Percentiles rank a stretch among this genome's conserved stretches.
These are phyloP conservation scores for Cyclura pinguis DNA, from an alignment of 2,797 vertebrate species.

Conservation along the genomic window DNA sequence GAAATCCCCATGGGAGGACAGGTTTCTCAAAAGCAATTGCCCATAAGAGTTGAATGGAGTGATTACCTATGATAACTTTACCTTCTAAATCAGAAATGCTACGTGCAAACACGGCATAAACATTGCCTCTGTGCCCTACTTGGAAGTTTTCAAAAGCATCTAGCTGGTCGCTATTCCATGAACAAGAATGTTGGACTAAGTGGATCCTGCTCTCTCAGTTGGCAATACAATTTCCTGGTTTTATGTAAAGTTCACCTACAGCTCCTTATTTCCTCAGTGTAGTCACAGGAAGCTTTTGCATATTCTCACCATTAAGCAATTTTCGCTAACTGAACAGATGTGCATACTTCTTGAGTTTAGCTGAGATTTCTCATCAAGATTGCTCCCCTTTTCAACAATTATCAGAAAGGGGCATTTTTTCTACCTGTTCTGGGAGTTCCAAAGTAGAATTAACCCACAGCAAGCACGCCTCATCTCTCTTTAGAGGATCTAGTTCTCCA, in stretches of 20 bases:
- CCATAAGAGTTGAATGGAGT: neutral
- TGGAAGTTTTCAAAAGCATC: neutral
- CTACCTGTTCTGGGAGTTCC: neutral
- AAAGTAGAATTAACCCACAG: neutral
- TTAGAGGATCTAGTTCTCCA: neutral
- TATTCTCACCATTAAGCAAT: neutral
- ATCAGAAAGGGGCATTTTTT: neutral
- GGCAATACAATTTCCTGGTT: neutral
- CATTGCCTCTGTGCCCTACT: neutral
- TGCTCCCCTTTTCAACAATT: neutral
- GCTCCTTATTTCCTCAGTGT: neutral
- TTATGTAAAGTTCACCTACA: neutral
- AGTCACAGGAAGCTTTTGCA: neutral
- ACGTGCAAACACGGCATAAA: neutral
- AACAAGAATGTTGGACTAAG: neutral
- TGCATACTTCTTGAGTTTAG: neutral
- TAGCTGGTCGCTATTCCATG: neutral
- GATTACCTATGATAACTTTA: neutral
- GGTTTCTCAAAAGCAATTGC: neutral
- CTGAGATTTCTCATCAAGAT: neutral
- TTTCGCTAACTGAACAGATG: neutral
- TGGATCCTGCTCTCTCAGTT: neutral
- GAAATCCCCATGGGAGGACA: neutral
- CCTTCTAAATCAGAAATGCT: neutral
- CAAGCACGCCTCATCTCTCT: neutral